These are phyloP conservation scores for Trogon melanurus DNA, from an alignment of 2,113 vertebrate species.

Conservation along the genomic window DNA sequence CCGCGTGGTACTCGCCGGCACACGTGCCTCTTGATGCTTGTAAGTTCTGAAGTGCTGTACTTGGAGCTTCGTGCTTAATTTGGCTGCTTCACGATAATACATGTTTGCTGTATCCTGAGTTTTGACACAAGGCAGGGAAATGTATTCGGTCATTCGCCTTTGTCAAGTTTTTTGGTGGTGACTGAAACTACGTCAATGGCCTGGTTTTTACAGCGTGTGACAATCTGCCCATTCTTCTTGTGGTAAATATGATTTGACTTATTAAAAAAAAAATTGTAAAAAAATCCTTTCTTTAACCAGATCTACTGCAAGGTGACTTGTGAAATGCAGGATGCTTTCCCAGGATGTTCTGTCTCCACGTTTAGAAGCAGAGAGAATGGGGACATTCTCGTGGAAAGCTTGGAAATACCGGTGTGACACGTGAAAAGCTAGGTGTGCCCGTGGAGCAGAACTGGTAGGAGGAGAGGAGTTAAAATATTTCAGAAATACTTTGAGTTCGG, in stretches of 20 bases:
- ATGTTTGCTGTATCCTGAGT: accelerated
- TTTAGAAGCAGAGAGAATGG: background rate
- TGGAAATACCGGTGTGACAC: background rate
- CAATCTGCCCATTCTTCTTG: background rate
- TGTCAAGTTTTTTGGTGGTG: background rate
- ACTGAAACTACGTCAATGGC: background rate
- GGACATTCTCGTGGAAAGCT: background rate
- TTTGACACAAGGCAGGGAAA: background rate
- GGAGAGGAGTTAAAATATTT: background rate
- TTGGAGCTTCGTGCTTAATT: background rate
- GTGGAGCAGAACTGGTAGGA: background rate
- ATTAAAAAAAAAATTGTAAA: background rate
- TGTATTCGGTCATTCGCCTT: background rate
- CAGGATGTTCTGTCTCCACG: background rate
- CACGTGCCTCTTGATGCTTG: accelerated
- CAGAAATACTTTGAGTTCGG: background rate
- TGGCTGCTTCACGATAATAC: background rate
- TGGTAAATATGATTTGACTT: background rate
- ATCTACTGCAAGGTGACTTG: background rate
- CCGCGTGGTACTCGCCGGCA: accelerated
- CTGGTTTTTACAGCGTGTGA: background rate
- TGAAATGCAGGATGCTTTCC: background rate
- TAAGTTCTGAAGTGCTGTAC: background rate
- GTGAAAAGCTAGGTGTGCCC: background rate
- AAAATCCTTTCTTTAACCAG: background rate